Evolutionary conservation across 1,140 invertebrate genomes (phyloP).

Genomic region (Stegodyphus mimosarum): DNA sequence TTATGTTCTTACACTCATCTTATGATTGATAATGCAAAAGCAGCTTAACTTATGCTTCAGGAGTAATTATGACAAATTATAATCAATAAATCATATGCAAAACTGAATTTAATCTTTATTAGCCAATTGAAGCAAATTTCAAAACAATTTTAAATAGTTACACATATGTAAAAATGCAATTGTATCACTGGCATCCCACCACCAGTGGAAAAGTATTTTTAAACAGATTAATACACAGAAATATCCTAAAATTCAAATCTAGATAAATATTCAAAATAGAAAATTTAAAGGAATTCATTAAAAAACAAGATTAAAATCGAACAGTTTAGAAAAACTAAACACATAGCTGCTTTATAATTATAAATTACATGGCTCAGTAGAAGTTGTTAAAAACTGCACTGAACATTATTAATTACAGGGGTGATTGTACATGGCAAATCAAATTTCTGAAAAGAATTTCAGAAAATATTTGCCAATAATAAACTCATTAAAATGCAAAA

Average conservation of each 20-base stretch:
- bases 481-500: not conserved
- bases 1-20: too few relatives aligned
- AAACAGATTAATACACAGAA: conserved; percentile 4
- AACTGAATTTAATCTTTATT: conserved; percentile 49
- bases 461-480: conserved; percentile 34
- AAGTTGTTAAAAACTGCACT: conserved; percentile 19
- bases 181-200: conserved; percentile 45
- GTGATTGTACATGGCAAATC: conserved; percentile 14
- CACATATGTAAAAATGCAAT: conserved; percentile 19
- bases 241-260: not conserved
- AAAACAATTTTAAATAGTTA: not conserved
- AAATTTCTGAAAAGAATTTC: conserved; percentile 22
- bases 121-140: conserved; percentile 19
- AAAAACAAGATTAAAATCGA: not conserved
- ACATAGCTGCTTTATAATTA: not conserved
- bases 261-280: not conserved
- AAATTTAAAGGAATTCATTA: conserved; percentile 5
- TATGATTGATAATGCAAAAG: too few relatives aligned
- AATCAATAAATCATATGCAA: too few relatives aligned
- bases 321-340: not conserved
- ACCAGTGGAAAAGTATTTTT: conserved; percentile 31
- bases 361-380: not conserved
- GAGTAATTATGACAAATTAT: too few relatives aligned
- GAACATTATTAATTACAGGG: conserved; percentile 2
- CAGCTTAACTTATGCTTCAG: too few relatives aligned